Evolutionary conservation across 2,113 vertebrate species (phyloP).

Genomic region (Oncorhynchus kisutch): DNA sequence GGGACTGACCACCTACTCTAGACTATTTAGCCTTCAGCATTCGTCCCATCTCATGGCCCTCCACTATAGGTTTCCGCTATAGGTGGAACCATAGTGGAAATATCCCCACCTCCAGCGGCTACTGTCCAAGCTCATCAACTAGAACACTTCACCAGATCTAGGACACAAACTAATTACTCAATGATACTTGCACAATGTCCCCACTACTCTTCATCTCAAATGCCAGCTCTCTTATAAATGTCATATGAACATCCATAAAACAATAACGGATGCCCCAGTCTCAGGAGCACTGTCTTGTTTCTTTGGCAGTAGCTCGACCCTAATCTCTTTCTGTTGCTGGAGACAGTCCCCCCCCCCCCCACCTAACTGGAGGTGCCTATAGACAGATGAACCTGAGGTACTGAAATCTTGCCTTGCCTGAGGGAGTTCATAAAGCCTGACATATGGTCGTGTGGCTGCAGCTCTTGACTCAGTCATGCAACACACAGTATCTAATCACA

Average conservation of each 20-base stretch:
- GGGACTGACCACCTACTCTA: background rate
- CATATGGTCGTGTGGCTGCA: conserved; percentile 10
- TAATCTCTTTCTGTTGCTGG: conserved; percentile 15
- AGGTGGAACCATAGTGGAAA: background rate
- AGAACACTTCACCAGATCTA: conserved; percentile 17
- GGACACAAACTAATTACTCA: conserved; percentile 39
- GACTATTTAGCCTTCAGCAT: background rate
- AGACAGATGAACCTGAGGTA: conserved; percentile 31
- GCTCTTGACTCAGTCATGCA: conserved; percentile 6
- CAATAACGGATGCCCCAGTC: background rate
- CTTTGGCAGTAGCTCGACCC: background rate
- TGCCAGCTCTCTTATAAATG: conserved; percentile 51
- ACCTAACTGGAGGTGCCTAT: conserved; percentile 8
- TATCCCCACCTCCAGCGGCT: background rate
- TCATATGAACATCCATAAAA: conserved; percentile 56
- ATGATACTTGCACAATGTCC: conserved; percentile 36
- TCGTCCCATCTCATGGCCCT: background rate
- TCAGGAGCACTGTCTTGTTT: background rate
- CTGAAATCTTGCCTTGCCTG: conserved; percentile 8
- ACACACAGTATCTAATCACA: conserved; percentile 45
- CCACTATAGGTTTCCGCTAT: background rate
- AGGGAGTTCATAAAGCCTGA: conserved; percentile 6
- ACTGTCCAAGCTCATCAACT: conserved; percentile 11
- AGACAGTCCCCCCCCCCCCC: background rate
- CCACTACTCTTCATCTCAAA: conserved; percentile 45